Evolutionary conservation across 2,888 invertebrate genomes (phyloP).

Genomic region (Pyrgus malvae): DNA sequence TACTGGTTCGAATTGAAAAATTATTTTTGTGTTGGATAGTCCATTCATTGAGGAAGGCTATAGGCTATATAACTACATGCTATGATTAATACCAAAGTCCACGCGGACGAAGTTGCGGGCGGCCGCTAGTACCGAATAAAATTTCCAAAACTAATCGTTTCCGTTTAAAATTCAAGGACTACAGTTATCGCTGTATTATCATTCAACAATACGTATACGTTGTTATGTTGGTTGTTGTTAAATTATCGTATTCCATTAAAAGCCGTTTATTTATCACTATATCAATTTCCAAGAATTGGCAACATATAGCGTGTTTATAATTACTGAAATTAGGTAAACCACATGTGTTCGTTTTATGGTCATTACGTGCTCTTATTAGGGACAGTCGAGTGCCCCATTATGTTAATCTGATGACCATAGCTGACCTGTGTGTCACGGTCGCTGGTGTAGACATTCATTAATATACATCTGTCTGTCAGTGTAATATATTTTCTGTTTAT

Average conservation of each 20-base stretch:
- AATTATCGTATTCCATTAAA: neutral
- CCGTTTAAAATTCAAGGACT: too few relatives aligned
- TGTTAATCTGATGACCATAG: constrained; percentile 32
- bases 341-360: constrained; percentile 10
- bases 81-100: too few relatives aligned
- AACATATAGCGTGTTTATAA: neutral
- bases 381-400: constrained; percentile 20
- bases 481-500: neutral
- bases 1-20: too few relatives aligned
- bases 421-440: constrained; percentile 25
- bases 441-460: neutral
- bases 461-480: neutral
- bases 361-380: constrained; percentile 25
- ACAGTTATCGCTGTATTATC: too few relatives aligned
- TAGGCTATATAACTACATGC: too few relatives aligned
- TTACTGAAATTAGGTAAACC: constrained; percentile 6
- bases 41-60: too few relatives aligned
- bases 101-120: too few relatives aligned
- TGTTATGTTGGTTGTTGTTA: too few relatives aligned
- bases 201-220: too few relatives aligned
- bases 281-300: neutral
- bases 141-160: too few relatives aligned
- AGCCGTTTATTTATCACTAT: neutral
- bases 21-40: too few relatives aligned
- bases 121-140: too few relatives aligned